phyloP scores from a whole-genome alignment of 2,113 vertebrate genomes.

The Saguinus midas region DNA sequence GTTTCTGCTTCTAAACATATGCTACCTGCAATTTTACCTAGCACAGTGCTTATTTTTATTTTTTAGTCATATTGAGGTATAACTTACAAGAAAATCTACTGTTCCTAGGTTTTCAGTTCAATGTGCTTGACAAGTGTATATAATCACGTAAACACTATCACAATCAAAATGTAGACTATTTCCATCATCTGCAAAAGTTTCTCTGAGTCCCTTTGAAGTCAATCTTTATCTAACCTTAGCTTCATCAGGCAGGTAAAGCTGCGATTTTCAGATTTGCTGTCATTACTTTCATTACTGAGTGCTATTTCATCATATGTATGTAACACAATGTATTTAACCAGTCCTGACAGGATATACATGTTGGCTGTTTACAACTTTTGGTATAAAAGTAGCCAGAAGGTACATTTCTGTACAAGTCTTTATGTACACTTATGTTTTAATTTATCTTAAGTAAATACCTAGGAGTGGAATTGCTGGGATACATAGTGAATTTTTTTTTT shows the following conservation, averaged over 20 bases:
- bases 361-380: not conserved
- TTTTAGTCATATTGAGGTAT: not conserved
- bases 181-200: not conserved
- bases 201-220: not conserved
- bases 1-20: not conserved
- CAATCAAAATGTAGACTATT: not conserved
- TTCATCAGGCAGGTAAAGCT: not conserved
- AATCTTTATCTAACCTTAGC: not conserved
- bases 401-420: not conserved
- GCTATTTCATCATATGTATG: not conserved
- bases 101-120: no score
- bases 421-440: not conserved
- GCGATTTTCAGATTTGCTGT: not conserved
- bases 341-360: not conserved
- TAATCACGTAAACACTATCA: not conserved
- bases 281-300: not conserved
- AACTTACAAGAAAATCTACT: not conserved
- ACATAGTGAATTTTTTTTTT: not conserved
- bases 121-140: not conserved
- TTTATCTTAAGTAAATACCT: not conserved
- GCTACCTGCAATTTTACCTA: not conserved
- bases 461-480: not conserved
- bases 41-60: not conserved
- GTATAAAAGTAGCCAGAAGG: not conserved
- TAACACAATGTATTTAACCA: not conserved